phyloP scores from a whole-genome alignment of 2,797 vertebrate species.

The Carcharodon carcharias region DNA sequence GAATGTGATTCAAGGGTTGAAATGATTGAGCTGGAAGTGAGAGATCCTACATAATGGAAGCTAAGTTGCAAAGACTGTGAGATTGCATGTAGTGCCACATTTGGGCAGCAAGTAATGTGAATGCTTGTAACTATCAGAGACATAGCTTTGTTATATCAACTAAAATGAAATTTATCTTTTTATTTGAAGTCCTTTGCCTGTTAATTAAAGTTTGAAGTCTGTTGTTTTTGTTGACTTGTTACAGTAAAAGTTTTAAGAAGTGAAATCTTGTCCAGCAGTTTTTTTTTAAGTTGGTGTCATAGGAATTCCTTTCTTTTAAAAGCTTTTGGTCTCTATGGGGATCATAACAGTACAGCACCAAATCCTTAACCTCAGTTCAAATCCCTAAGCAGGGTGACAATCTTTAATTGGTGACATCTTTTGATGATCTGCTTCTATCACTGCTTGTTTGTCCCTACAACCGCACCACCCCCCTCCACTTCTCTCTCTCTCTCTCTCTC shows the following conservation, averaged over 20 bases:
- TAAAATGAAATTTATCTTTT: neutral
- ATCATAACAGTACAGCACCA: neutral
- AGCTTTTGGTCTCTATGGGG: neutral
- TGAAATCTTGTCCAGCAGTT: neutral
- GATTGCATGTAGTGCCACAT: neutral
- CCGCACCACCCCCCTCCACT: too few relatives aligned
- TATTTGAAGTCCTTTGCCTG: neutral
- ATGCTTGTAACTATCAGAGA: neutral
- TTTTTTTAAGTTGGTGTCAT: neutral
- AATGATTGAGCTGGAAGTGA: neutral
- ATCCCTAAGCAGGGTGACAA: neutral
- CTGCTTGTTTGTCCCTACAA: too few relatives aligned
- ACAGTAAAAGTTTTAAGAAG: neutral
- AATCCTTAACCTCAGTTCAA: neutral
- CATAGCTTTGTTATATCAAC: neutral
- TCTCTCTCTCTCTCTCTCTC: too few relatives aligned
- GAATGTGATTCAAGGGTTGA: neutral
- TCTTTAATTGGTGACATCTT: too few relatives aligned
- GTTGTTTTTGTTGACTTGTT: neutral
- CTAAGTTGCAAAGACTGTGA: neutral
- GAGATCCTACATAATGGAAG: neutral
- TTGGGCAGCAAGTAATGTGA: neutral
- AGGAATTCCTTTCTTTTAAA: neutral
- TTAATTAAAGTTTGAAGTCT: neutral
- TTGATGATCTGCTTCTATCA: too few relatives aligned